These are phyloP conservation scores for Choreutis nemorana DNA, from an alignment of 2,888 invertebrate genomes.

Conservation along the genomic window DNA sequence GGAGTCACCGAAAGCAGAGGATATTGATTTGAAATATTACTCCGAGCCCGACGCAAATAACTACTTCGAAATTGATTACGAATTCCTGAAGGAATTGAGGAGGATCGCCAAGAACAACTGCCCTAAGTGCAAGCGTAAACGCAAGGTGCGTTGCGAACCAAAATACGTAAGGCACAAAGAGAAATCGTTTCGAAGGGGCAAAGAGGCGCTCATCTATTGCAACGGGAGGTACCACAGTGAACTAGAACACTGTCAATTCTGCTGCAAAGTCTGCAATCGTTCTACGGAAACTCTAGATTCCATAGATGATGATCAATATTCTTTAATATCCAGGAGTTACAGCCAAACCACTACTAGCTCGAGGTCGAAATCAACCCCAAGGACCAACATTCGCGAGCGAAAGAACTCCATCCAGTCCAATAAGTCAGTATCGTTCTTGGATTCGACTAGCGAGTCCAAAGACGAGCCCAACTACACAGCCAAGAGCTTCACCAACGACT, in stretches of 20 bases:
- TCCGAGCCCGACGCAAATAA: slow-evolving; percentile 55
- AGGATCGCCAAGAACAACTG: slow-evolving; percentile 51
- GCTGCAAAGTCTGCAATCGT: slow-evolving; percentile 42
- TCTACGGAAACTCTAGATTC: slow-evolving; percentile 51
- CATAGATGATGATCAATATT: slow-evolving; percentile 43
- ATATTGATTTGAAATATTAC: slow-evolving; percentile 45
- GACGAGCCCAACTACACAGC: slow-evolving; percentile 60
- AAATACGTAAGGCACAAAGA: slow-evolving; percentile 16
- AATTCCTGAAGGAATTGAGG: slow-evolving; percentile 51
- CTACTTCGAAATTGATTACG: slow-evolving; percentile 61
- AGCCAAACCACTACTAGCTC: slow-evolving; percentile 22
- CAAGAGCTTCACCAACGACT: slow-evolving; percentile 58
- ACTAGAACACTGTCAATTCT: slow-evolving; percentile 42
- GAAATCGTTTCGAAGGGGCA: slow-evolving; percentile 13
- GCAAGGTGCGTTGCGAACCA: slow-evolving; percentile 12
- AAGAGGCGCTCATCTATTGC: slow-evolving; percentile 41
- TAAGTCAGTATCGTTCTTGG: slow-evolving; percentile 58
- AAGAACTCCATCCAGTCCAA: slow-evolving; percentile 55
- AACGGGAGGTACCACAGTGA: slow-evolving; percentile 45
- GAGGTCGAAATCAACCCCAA: slow-evolving; percentile 24
- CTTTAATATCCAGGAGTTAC: slow-evolving; percentile 42
- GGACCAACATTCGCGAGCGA: slow-evolving; percentile 24
- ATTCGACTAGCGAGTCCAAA: slow-evolving; percentile 48
- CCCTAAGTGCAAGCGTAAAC: slow-evolving; percentile 38
- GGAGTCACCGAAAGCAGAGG: slow-evolving; percentile 20